Conservation (phyloP, 2,888 invertebrate genomes). For the Hirtodrosophila duncani region DNA sequence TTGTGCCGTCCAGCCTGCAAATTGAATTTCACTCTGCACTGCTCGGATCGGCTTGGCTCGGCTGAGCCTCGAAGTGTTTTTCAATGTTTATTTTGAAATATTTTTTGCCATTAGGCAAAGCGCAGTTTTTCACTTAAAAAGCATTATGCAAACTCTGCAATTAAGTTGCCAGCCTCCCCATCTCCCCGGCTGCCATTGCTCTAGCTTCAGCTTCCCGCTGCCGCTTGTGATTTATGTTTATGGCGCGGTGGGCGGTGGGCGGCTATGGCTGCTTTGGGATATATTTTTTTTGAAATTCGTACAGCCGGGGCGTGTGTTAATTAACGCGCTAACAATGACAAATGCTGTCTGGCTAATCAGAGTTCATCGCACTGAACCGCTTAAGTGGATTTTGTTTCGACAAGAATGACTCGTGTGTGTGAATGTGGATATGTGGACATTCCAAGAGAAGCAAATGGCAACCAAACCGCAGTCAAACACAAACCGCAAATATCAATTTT, state of each 20-base stretch:
- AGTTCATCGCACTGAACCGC: conserved; percentile 20
- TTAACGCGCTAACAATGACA: conserved; percentile 67
- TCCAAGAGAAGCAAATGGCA: conserved; percentile 13
- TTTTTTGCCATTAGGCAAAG: conserved; percentile 62
- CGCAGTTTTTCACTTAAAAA: conserved; percentile 52
- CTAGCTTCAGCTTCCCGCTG: conserved; percentile 2
- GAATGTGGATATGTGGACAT: no score
- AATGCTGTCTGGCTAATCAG: conserved; percentile 47
- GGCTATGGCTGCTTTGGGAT: conserved; percentile 1
- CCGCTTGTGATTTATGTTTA: conserved; percentile 53
- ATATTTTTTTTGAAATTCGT: neutral
- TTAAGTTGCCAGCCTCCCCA: conserved; percentile 54
- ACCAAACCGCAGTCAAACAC: conserved; percentile 13
- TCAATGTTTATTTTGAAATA: conserved; percentile 67
- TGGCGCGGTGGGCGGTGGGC: conserved; percentile 32
- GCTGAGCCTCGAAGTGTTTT: conserved; percentile 62
- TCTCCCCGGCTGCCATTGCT: conserved; percentile 1
- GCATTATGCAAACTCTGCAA: conserved; percentile 68
- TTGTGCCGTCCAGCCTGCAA: conserved; percentile 12
- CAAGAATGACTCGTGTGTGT: no score
- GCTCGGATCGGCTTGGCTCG: conserved; percentile 15
- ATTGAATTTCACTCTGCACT: conserved; percentile 57
- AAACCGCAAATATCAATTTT: conserved; percentile 69
- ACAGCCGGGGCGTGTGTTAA: conserved; percentile 47
- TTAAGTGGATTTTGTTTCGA: no score